Conservation (phyloP, 2,113 vertebrate genomes). For the Macaca fascicularis region T2T-MFA8v1.1 NC_088376.1:21490001-21490500, state of each 20-base stretch:
- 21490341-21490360: neutral
- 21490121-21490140: neutral
- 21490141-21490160: neutral
- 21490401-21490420: neutral
- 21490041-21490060: too few relatives aligned
- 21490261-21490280: neutral
- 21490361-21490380: neutral
- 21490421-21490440: neutral
- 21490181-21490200: neutral
- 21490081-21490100: too few relatives aligned
- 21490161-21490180: neutral
- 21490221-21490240: neutral
- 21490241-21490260: neutral
- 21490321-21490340: neutral
- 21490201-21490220: neutral
- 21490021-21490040: too few relatives aligned
- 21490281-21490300: neutral
- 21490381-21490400: neutral
- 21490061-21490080: too few relatives aligned
- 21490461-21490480: neutral
- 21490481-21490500: neutral
- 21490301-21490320: neutral
- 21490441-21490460: neutral
- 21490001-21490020: too few relatives aligned
- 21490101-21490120: too few relatives aligned